These are phyloP conservation scores for Herminia tarsipennalis DNA, from an alignment of 2,888 invertebrate species.

Conservation along the genomic window DNA sequence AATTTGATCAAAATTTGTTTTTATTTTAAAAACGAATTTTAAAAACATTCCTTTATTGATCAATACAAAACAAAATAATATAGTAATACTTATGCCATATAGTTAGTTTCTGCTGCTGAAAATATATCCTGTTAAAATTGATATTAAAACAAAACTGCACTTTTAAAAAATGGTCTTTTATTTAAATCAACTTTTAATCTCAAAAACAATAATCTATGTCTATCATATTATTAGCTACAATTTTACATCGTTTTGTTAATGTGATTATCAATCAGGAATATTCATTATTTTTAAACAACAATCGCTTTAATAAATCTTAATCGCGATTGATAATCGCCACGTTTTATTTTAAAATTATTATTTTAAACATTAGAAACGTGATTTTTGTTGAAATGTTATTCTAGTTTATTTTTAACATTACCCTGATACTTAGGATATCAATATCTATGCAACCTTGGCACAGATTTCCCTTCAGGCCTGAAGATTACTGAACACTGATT, in stretches of 20 bases:
- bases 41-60: too few species aligned
- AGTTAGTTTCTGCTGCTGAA: too few species aligned
- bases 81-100: too few species aligned
- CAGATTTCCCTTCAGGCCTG: constrained; percentile 42
- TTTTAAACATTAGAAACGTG: constrained; percentile 39
- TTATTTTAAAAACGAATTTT: too few species aligned
- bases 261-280: constrained; percentile 21
- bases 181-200: constrained; percentile 63
- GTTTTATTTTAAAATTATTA: constrained; percentile 26
- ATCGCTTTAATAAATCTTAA: constrained; percentile 10
- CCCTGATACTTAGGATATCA: constrained; percentile 70
- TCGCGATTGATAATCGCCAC: constrained; percentile 22
- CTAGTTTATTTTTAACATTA: constrained; percentile 49
- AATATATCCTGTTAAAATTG: too few species aligned
- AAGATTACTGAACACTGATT: not conserved
- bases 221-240: constrained; percentile 43
- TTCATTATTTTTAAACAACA: constrained; percentile 12
- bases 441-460: constrained; percentile 59
- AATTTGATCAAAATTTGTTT: too few species aligned
- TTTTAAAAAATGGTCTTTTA: constrained; percentile 58
- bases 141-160: constrained; percentile 16
- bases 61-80: too few species aligned
- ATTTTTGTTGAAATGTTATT: constrained; percentile 36
- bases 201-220: constrained; percentile 58
- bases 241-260: constrained; percentile 28